phyloP scores from a whole-genome alignment of 2,797 vertebrate genomes.

The Tinamus major region DNA sequence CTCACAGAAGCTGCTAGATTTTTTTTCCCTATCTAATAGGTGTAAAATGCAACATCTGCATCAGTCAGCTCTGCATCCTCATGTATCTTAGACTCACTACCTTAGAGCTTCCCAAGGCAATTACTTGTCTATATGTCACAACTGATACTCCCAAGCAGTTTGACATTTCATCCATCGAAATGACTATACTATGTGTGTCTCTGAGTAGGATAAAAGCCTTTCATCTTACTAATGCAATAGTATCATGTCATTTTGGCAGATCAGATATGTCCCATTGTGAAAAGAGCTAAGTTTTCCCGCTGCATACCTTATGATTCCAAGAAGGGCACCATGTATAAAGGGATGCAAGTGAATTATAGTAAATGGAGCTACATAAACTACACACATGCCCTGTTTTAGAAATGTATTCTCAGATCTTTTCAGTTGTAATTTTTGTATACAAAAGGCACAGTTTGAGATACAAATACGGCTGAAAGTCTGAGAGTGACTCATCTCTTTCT shows the following conservation, averaged over 20 bases:
- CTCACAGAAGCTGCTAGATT: neutral
- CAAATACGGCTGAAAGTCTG: neutral
- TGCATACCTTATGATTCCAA: neutral
- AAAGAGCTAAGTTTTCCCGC: conserved; percentile 39
- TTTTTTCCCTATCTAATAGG: neutral
- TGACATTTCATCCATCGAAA: conserved; percentile 69
- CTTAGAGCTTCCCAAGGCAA: conserved; percentile 56
- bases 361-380: neutral
- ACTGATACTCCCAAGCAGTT: conserved; percentile 46
- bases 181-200: conserved; percentile 36
- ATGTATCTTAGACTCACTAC: neutral
- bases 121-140: conserved; percentile 62
- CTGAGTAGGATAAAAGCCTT: conserved; percentile 60
- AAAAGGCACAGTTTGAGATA: neutral
- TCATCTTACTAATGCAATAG: conserved; percentile 53
- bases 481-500: neutral
- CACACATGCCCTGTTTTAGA: neutral
- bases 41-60: conserved; percentile 30
- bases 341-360: conserved; percentile 1
- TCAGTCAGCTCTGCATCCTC: conserved; percentile 42
- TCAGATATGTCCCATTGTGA: conserved; percentile 49
- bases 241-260: conserved; percentile 60
- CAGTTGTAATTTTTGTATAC: neutral
- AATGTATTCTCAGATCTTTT: neutral
- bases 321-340: conserved; percentile 9